Evolutionary conservation across 2,113 vertebrate genomes (phyloP).

Genomic region (Megaptera novaeangliae): DNA sequence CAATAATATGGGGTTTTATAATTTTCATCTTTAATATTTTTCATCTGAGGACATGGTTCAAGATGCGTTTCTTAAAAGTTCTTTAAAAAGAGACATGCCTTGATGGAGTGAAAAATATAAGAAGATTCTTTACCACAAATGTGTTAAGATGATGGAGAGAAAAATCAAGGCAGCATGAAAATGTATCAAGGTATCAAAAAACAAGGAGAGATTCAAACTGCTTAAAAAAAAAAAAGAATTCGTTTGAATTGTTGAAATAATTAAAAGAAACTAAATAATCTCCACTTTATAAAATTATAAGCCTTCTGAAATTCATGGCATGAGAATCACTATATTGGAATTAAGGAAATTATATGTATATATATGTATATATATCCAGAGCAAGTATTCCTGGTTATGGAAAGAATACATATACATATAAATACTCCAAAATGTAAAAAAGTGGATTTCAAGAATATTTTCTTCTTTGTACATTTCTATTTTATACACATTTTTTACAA

Average conservation of each 20-base stretch:
- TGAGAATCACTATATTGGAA: neutral
- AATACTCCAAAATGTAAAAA: neutral
- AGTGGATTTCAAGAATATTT: neutral
- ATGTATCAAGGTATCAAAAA: neutral
- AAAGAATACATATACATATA: neutral
- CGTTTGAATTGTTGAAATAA: conserved; percentile 12
- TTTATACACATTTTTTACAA: conserved; percentile 21
- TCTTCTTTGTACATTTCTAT: neutral
- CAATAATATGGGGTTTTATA: neutral
- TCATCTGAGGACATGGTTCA: neutral
- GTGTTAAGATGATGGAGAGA: neutral
- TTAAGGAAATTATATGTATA: neutral
- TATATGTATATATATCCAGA: neutral
- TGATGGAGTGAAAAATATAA: neutral
- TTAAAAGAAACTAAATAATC: neutral
- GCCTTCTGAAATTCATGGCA: neutral
- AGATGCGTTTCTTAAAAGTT: neutral
- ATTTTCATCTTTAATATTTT: neutral
- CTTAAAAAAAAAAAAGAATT: neutral
- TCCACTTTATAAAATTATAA: neutral
- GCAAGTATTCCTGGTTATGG: neutral
- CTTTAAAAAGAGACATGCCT: neutral
- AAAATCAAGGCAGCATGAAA: neutral
- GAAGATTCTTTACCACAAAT: neutral
- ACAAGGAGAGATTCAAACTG: neutral